A percentile compares a stretch with the other conserved stretches of the same genome.
Conservation (phyloP, 2,113 vertebrate species). For the Columba janthina region DNA sequence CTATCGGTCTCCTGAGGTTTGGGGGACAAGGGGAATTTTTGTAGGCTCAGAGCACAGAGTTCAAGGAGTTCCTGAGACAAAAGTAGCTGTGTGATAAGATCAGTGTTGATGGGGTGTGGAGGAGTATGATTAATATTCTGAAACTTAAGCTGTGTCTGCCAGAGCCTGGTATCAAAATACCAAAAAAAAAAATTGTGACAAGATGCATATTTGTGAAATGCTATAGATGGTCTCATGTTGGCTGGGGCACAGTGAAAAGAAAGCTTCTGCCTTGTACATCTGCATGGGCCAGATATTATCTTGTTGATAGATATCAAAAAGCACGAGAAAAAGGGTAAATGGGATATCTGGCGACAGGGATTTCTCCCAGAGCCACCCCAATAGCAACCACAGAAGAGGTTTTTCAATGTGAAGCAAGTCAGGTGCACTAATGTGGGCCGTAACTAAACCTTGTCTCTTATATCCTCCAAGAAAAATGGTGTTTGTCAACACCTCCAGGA, state of each 20-base stretch:
- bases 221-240: neutral
- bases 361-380: neutral
- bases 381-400: neutral
- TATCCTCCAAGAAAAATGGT: neutral
- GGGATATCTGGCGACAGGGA: neutral
- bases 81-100: neutral
- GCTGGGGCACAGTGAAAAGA: neutral
- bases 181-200: neutral
- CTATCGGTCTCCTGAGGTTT: neutral
- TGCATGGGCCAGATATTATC: neutral
- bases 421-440: neutral
- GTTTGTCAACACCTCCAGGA: neutral
- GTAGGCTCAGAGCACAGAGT: neutral
- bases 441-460: neutral
- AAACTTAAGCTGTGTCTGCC: neutral
- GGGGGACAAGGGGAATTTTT: neutral
- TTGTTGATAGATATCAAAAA: neutral
- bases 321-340: neutral
- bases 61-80: neutral
- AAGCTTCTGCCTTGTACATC: neutral
- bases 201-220: neutral
- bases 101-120: neutral
- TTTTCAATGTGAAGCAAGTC: neutral
- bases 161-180: constrained; percentile 1
- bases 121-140: constrained; percentile 40